Evolutionary conservation across 1,140 invertebrate species (phyloP), one percentile per base, ranked within the genome.

Genomic region (Atta cephalotes): DNA sequence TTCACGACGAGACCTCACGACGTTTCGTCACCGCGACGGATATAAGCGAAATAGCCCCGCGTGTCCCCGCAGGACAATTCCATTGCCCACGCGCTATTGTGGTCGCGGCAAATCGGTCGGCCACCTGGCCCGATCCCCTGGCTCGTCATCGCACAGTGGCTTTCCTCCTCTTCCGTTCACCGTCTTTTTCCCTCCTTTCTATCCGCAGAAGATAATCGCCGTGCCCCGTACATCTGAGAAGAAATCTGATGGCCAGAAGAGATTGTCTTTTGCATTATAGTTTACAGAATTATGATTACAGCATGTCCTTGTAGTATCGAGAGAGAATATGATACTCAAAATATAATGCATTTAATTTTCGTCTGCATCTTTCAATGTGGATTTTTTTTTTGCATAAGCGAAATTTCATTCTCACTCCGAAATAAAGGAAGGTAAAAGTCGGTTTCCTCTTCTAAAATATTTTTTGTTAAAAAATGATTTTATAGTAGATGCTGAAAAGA

Each of bases 41-140:
- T 58, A 72, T 21, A 65, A 81, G 77, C 49, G 63, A 77, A 66
- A 72, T 78, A 74, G 74, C 74, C 51, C 49, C 39, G 28, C 78
- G 39, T 66, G 71, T 28, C 21, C 70, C 68, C 68, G 86, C 90
- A 90, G 85, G 90, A 91, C 84, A 88, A 91, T 89, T 91, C 85
- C 28, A 53, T 89, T 86, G 77, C 93, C 92, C 90, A 93, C 93
- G 92, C 92, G 88, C 87, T 88, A 94, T 93, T 93, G 92, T 93
- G 89, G 81, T 90, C 90, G 87, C 87, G 84, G 91, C 92, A 90
- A 94, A 93, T 94, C 93, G 92, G 88, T 91, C 93, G 92, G 88
- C 92, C 93, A 94, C 93, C 93, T 93, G 93, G 93, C 62, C 77
- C 78, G 84, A 85, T 72, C 74, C 85, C 21, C 21, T 21, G 70